phyloP scores from a whole-genome alignment of 2,797 vertebrate species.

The Lacerta agilis region DNA sequence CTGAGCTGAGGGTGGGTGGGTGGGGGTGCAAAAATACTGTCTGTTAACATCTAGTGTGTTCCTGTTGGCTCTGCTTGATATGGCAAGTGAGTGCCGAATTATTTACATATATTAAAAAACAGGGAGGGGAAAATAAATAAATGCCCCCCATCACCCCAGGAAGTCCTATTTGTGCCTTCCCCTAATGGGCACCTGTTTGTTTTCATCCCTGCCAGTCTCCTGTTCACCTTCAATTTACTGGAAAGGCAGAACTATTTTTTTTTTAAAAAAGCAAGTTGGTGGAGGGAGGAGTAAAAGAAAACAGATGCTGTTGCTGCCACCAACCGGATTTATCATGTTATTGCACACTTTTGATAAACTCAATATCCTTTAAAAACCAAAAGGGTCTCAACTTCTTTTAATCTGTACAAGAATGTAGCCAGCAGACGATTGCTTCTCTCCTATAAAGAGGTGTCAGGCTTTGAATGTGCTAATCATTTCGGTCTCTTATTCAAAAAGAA shows the following conservation, averaged over 20 bases:
- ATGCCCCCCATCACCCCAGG: background rate
- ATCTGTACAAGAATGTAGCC: background rate
- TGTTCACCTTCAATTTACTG: background rate
- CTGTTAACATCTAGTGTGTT: background rate
- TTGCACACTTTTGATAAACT: background rate
- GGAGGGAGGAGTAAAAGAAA: no score
- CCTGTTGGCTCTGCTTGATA: background rate
- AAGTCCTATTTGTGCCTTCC: background rate
- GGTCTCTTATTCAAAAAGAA: background rate
- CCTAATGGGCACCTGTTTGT: background rate
- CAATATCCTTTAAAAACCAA: background rate
- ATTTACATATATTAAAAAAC: background rate
- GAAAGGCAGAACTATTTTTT: background rate
- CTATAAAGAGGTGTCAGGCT: background rate
- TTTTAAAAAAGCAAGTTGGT: background rate
- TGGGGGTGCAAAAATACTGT: background rate
- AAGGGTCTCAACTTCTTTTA: background rate
- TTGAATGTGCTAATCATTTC: background rate
- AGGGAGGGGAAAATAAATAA: background rate
- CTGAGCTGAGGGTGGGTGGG: no score
- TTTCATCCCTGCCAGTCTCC: background rate
- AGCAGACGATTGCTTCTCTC: background rate
- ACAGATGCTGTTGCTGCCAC: background rate
- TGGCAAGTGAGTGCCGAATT: background rate
- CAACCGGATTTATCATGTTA: background rate